Conservation (phyloP, 2,888 invertebrate species). For the Bellardia bayeri region DNA sequence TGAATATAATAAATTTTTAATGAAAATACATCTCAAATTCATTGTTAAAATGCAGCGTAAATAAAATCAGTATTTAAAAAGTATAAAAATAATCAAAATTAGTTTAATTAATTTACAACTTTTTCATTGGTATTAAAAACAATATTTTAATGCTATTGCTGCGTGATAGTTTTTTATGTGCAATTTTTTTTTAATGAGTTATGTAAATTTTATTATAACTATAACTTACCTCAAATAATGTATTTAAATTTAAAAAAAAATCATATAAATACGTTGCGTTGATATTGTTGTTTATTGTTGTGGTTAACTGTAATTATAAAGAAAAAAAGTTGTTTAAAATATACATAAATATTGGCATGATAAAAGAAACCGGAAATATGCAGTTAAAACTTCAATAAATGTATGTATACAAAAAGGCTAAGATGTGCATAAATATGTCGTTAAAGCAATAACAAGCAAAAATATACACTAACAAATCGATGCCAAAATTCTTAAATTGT, state of each 20-base stretch:
- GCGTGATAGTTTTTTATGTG: neutral
- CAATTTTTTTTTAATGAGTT: too few species aligned
- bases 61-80: neutral
- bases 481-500: too few species aligned
- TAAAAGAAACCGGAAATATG: too few species aligned
- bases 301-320: conserved; percentile 51
- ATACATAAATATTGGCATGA: neutral
- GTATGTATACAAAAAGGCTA: too few species aligned
- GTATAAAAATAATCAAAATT: conserved; percentile 18
- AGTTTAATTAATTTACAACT: conserved; percentile 35
- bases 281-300: conserved; percentile 37
- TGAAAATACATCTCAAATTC: neutral
- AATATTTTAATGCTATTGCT: neutral
- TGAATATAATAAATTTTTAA: conserved; percentile 45
- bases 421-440: too few species aligned
- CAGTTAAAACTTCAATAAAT: too few species aligned
- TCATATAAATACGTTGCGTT: conserved; percentile 16
- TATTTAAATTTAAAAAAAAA: conserved; percentile 29
- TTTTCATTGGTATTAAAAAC: neutral
- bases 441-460: too few species aligned
- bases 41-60: neutral
- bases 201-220: neutral
- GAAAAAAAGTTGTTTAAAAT: conserved; percentile 1
- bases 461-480: too few species aligned
- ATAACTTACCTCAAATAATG: conserved; percentile 42